Evolutionary conservation across 64 coral and sea anemone genomes (phyloP).

Genomic region (Trachythela sp.): DNA sequence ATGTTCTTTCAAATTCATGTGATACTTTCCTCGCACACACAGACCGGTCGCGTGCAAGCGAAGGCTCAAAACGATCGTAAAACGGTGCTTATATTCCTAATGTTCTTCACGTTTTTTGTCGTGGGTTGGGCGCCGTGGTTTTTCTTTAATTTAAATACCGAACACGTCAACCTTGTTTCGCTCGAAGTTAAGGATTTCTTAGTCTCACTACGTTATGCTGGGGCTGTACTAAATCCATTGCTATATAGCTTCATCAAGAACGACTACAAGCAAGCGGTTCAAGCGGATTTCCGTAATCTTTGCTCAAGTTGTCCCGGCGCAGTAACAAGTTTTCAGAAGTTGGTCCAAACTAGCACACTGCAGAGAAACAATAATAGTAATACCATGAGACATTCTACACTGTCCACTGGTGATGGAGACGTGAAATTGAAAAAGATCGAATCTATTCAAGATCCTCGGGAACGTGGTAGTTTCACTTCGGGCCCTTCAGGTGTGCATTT

Average conservation of each 20-base stretch:
- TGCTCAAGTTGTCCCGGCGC: neutral
- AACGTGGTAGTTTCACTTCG: neutral
- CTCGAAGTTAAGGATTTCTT: neutral
- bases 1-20: slow-evolving; percentile 3
- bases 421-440: neutral
- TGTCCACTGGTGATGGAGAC: neutral
- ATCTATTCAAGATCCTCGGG: neutral
- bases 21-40: neutral
- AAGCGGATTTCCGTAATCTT: neutral
- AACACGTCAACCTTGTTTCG: neutral
- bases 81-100: neutral
- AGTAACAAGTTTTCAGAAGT: neutral
- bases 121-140: neutral
- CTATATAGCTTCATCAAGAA: neutral
- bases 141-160: neutral
- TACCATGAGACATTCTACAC: neutral
- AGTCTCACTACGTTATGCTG: neutral
- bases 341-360: neutral
- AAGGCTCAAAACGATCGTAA: neutral
- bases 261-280: slow-evolving; percentile 2
- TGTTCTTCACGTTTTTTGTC: neutral
- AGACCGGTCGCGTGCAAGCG: neutral
- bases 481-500: neutral
- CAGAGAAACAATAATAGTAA: neutral
- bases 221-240: neutral